These are phyloP conservation scores for Spisula solida DNA, from an alignment of 2,888 invertebrate genomes.

Conservation along the genomic window DNA sequence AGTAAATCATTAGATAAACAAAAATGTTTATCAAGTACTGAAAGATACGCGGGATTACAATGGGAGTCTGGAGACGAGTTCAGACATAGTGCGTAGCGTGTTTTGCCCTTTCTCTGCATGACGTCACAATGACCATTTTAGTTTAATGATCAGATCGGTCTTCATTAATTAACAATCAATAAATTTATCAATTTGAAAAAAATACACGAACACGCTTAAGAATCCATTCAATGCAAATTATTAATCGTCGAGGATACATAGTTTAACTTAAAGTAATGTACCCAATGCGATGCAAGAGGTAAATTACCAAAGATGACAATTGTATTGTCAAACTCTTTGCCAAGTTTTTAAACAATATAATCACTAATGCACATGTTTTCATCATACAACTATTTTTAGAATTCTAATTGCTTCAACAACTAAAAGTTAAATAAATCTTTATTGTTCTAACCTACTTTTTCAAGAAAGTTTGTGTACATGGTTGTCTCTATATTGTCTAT, in stretches of 20 bases:
- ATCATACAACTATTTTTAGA: not conserved
- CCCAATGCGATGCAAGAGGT: not conserved
- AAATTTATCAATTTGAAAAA: not conserved
- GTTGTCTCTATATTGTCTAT: too few species aligned
- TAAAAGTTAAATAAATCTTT: too few species aligned
- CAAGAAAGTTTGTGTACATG: too few species aligned
- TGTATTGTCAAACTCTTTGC: not conserved
- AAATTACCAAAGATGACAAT: not conserved
- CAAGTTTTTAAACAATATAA: not conserved
- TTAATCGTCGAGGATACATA: not conserved
- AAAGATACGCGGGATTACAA: not conserved
- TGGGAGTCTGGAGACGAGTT: not conserved
- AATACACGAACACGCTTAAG: not conserved
- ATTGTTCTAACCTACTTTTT: too few species aligned
- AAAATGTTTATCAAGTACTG: not conserved
- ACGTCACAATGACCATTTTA: not conserved
- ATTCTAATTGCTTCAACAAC: not conserved
- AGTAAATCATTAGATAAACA: not conserved
- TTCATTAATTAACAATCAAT: too few species aligned
- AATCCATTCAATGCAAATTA: not conserved
- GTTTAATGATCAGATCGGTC: too few species aligned
- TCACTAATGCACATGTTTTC: not conserved
- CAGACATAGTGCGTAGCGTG: not conserved
- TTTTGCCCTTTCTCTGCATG: not conserved
- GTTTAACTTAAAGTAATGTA: not conserved